Percentiles rank a stretch among this genome's conserved stretches.
Conservation (phyloP, 2,797 vertebrate genomes). For the Sphaeramia orbicularis region DNA sequence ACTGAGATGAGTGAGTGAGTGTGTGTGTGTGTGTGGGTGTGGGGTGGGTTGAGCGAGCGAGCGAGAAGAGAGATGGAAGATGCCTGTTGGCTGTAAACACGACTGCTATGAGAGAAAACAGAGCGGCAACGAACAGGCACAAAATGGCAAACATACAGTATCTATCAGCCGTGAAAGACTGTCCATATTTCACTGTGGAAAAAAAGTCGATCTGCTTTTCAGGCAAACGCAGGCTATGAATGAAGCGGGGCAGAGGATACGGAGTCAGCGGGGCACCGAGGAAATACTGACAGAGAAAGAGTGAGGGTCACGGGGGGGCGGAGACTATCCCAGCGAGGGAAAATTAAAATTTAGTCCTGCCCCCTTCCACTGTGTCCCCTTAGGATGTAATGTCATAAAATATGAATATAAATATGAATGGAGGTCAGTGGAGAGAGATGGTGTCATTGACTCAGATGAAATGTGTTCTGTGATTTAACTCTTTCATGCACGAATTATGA, state of each 20-base stretch:
- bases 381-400: too few relatives aligned
- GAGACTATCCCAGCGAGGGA: too few relatives aligned
- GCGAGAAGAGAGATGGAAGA: slow-evolving; percentile 46
- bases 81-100: slow-evolving; percentile 75
- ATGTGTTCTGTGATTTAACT: too few relatives aligned
- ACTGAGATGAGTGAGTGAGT: slow-evolving; percentile 37
- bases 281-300: too few relatives aligned
- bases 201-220: background rate
- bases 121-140: slow-evolving; percentile 39
- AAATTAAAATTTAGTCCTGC: too few relatives aligned
- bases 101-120: slow-evolving; percentile 44
- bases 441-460: too few relatives aligned
- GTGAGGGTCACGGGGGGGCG: too few relatives aligned
- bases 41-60: too few relatives aligned
- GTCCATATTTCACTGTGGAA: slow-evolving; percentile 9
- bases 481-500: too few relatives aligned
- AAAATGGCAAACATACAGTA: slow-evolving; percentile 31
- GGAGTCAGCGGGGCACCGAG: background rate
- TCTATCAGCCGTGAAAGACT: slow-evolving; percentile 8
- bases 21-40: slow-evolving; percentile 23
- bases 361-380: too few relatives aligned
- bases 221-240: background rate
- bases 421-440: too few relatives aligned
- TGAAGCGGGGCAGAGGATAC: background rate
- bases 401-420: too few relatives aligned